Evolutionary conservation across 2,888 invertebrate species (phyloP), one percentile per base, ranked within the genome.

Genomic region (Clivina fossor): DNA sequence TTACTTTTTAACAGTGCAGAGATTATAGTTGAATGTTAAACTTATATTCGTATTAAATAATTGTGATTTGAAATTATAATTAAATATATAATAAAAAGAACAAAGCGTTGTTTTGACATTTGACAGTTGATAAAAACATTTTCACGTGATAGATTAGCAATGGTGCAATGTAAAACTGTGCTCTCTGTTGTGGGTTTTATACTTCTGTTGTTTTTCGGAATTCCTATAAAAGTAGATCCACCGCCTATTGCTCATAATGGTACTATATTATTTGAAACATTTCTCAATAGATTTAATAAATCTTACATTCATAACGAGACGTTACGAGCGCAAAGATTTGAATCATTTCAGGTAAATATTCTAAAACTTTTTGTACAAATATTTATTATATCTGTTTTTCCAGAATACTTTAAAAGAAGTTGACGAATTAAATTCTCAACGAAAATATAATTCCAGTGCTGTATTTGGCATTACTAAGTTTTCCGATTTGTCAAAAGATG

Each of bases 401-500:
- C 63, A 81, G 80, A 68, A 70, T 65, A 77, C 79, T 11, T 64
- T 82, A 51, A 65, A 69, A 15, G 68, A 68, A 33, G 78, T 81
- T 26, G 69, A 78, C 56, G 66, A 65, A 58, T 64, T 81, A 59
- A 82, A 80, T 57, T 62, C 63, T 33, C 60, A 72, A 57, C 67
- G 76, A 59, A 66, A 65, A 15, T 66, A 72, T 32, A 66, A 68
- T 48, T 69, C 73, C 30, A 74, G 76, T 62, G 82, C 82, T 1
- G 61, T 70, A 2, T 84, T 80, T 71, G 84, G 84, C 8, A 62
- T 80, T 16, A 84, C 82, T 2, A 73, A 79, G 63, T 84, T 76
- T 66, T 80, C 84, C 11, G 83, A 85, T 65, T 68, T 84, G 66
- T 78, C 78, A 40, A 76, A 76, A 19, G 73, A 78, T 28, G 84